phyloP scores from a whole-genome alignment of 2,888 invertebrate species.

The Ashinkailepas kermadecensis region DNA sequence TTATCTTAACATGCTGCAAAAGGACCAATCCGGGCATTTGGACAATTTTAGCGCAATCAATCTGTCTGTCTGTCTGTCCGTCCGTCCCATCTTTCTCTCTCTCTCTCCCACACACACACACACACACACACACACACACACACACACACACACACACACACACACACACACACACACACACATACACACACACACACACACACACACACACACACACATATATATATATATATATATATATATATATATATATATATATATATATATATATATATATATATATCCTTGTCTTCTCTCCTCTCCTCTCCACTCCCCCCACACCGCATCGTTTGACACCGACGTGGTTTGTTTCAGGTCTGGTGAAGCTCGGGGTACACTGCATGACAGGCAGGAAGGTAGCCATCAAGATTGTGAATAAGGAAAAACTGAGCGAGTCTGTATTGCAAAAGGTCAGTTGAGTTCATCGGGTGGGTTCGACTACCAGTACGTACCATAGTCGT shows the following conservation, averaged over 20 bases:
- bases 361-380: conserved; percentile 96
- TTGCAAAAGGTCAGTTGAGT: conserved; percentile 76
- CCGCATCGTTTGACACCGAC: not conserved
- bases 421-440: conserved; percentile 97
- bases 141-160: not conserved
- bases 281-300: not conserved
- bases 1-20: too few relatives aligned
- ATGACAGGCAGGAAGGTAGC: conserved; percentile 97
- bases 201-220: not conserved
- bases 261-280: too few relatives aligned
- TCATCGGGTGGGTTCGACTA: too few relatives aligned
- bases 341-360: conserved; percentile 63
- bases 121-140: not conserved
- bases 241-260: not conserved
- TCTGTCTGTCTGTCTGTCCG: not conserved
- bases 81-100: conserved; percentile 21
- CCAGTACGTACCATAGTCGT: too few relatives aligned
- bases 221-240: not conserved
- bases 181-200: not conserved
- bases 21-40: too few relatives aligned
- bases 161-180: too few relatives aligned
- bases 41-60: too few relatives aligned
- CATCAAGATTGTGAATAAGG: conserved; percentile 97
- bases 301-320: too few relatives aligned
- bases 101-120: not conserved